Base-by-base conservation (phyloP, 2,888 invertebrate species). In the Allacma fusca region DNA sequence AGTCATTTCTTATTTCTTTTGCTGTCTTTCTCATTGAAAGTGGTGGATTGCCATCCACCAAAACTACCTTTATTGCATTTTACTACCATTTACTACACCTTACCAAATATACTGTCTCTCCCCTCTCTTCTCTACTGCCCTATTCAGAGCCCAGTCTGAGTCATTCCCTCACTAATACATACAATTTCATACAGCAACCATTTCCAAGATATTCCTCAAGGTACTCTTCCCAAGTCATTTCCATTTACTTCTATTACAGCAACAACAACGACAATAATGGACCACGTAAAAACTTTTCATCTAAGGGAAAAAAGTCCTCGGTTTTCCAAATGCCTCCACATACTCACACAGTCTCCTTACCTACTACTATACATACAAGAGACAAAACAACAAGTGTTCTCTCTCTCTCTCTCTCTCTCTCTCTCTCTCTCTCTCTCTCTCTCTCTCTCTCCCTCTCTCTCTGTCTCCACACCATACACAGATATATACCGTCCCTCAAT, bases 21-120 rank as follows among this genome's bases (percentile, higher is more conserved):
- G 62, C 62, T 62, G 62, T 73, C 72, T 73, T 73, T 73, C 71
- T 44, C 71, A 71, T 71, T 26, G 72, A 73, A 73, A 73, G 72
- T 62, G 23, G 71, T 43, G 24, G 50, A 59, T 73, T 73, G 57
- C 50, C 43, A 43, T 44, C 29, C 29, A 69, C 44, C 23, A 62
- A 19, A 62, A 62, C 62, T 26, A 62, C 62, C 62, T 62, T 62
- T 62, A 62, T 62, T 62, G 1, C 62, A 62, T 62, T 62, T 62
- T 62, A 62, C 62, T 62, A 62, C 62, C 24, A 62, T 62, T 62
- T 26, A 62, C 57, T 57, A 21, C 57, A 57, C 62, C 23, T 26
- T 24, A 62, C 62, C 23, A 62, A 62, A 62, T 24, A 26, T 62
- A 62, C 62, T 62, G 62, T 62, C 62, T 62, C 62, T n/a, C 62